phyloP scores from a whole-genome alignment of 2,888 invertebrate genomes.

The Leptodirus hochenwartii region DNA sequence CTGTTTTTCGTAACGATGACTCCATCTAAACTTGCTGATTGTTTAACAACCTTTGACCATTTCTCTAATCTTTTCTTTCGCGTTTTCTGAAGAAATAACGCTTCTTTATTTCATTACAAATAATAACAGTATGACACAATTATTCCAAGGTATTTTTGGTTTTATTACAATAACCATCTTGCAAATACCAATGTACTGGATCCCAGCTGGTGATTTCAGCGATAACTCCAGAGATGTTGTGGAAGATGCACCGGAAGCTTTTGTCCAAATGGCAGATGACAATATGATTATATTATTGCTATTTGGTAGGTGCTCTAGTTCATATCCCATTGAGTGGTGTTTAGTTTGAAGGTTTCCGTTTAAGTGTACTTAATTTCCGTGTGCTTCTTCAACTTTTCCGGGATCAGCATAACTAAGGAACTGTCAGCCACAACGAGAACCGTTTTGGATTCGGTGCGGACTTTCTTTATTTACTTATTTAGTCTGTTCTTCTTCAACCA shows the following conservation, averaged over 20 bases:
- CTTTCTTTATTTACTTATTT: background rate
- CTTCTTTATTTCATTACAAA: too few species aligned
- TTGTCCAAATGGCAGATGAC: background rate
- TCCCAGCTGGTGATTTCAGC: background rate
- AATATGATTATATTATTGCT: background rate
- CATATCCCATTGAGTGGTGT: background rate
- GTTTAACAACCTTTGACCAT: too few species aligned
- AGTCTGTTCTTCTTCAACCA: background rate
- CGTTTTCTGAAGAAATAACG: too few species aligned
- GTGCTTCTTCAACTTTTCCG: background rate
- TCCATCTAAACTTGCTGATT: too few species aligned
- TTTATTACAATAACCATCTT: background rate
- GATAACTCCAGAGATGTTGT: background rate
- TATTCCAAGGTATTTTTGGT: background rate
- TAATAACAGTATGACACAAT: too few species aligned
- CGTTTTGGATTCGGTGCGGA: slow-evolving; percentile 18
- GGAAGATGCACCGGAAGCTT: background rate
- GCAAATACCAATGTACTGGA: background rate
- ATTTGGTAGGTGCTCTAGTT: background rate
- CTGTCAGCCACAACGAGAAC: slow-evolving; percentile 16
- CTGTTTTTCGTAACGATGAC: background rate
- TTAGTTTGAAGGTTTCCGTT: background rate
- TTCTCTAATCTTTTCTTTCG: too few species aligned
- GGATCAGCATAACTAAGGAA: background rate
- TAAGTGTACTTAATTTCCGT: background rate